Conservation (phyloP, 2,113 vertebrate genomes). For the Cichladusa arquata region DNA sequence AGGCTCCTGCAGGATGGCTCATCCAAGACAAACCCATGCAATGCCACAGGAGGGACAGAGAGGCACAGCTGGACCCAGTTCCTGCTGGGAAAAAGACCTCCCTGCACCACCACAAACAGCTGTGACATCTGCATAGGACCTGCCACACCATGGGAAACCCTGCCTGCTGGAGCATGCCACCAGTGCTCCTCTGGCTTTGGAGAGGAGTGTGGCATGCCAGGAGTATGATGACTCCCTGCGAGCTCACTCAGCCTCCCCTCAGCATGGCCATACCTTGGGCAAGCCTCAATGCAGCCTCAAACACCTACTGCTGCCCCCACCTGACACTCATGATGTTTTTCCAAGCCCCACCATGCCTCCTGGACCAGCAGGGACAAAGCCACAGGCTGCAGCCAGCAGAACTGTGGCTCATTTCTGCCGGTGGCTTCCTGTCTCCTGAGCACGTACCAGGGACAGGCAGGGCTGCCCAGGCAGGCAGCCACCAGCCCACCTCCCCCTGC, state of each 20-base stretch:
- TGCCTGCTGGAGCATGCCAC: not conserved
- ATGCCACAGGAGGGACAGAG: not conserved
- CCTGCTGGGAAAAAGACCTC: not conserved
- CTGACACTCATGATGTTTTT: not conserved
- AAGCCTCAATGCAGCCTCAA: not conserved
- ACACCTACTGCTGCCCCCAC: not conserved
- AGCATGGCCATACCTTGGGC: not conserved
- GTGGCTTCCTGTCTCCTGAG: not conserved
- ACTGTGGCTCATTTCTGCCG: not conserved
- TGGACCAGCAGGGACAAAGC: not conserved
- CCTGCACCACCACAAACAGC: not conserved
- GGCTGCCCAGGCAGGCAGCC: not conserved
- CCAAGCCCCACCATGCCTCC: not conserved
- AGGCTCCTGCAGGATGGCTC: not conserved
- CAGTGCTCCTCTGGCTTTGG: not conserved
- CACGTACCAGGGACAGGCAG: accelerated
- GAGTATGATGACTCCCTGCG: not conserved
- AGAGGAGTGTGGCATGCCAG: not conserved
- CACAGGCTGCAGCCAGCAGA: not conserved
- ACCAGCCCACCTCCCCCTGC: not conserved
- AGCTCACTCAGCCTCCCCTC: not conserved
- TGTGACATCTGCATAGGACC: not conserved
- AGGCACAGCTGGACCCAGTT: not conserved
- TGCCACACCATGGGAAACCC: not conserved
- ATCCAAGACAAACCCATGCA: accelerated